Conservation (phyloP, 2,113 vertebrate genomes). For the Uropsilus gracilis region DNA sequence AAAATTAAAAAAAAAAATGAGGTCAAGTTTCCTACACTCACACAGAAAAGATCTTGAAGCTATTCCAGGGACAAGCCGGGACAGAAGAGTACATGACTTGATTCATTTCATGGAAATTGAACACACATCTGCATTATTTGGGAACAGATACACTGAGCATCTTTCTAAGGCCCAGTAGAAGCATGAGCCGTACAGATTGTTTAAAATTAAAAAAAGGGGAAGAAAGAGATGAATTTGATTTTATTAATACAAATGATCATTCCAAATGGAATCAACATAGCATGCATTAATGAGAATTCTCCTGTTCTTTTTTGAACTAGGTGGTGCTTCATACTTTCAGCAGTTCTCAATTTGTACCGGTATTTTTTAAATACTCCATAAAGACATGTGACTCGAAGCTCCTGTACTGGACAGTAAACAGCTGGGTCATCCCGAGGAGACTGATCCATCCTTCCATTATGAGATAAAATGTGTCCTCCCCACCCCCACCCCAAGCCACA, state of each 20-base stretch:
- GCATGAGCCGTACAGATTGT: no score
- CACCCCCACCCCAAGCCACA: background rate
- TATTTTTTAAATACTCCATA: background rate
- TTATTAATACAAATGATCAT: no score
- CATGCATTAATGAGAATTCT: background rate
- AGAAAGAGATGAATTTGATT: no score
- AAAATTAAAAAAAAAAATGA: background rate
- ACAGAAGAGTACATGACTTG: background rate
- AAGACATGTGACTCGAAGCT: no score
- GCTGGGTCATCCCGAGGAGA: background rate
- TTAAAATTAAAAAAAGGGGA: background rate
- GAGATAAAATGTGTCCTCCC: background rate
- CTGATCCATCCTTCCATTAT: background rate
- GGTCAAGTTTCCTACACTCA: background rate
- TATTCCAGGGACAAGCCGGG: no score
- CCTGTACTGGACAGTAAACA: background rate
- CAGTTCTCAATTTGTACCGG: background rate
- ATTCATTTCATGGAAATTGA: background rate
- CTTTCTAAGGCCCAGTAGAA: no score
- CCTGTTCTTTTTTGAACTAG: background rate
- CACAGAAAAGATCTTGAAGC: background rate
- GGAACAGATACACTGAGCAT: background rate
- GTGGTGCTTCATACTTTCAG: background rate
- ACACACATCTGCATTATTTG: accelerated
- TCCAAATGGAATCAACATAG: background rate